Conservation (phyloP, 2,113 vertebrate genomes). For the Arvicanthis niloticus region DNA sequence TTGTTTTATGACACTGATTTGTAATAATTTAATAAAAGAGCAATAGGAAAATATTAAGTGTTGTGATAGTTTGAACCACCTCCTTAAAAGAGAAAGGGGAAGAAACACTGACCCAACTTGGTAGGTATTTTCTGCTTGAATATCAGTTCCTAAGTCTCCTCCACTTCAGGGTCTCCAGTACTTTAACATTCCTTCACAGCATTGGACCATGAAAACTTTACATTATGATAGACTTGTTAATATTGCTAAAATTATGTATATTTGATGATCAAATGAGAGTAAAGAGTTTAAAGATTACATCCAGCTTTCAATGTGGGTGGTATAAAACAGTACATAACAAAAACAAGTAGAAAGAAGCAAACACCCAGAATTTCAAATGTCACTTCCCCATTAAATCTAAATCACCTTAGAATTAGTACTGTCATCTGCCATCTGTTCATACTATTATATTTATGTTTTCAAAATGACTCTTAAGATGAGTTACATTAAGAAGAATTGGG, state of each 20-base stretch:
- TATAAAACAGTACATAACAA: background rate
- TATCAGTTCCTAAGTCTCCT: background rate
- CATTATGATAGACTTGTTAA: background rate
- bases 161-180: background rate
- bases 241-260: background rate
- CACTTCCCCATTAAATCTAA: conserved; percentile 9
- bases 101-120: background rate
- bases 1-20: no score
- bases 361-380: background rate
- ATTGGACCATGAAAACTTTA: background rate
- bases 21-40: no score
- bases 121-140: background rate
- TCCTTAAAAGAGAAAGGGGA: no score
- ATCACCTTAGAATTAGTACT: background rate
- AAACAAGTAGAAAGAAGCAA: background rate
- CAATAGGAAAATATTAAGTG: no score
- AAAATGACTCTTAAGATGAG: background rate
- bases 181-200: background rate
- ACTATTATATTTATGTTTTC: background rate
- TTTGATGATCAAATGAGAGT: background rate
- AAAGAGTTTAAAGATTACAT: background rate
- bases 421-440: background rate
- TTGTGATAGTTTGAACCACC: no score
- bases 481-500: background rate
- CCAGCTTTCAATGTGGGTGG: background rate